Conservation (phyloP, 2,888 invertebrate genomes). For the Drosophila multiciliata region DNA sequence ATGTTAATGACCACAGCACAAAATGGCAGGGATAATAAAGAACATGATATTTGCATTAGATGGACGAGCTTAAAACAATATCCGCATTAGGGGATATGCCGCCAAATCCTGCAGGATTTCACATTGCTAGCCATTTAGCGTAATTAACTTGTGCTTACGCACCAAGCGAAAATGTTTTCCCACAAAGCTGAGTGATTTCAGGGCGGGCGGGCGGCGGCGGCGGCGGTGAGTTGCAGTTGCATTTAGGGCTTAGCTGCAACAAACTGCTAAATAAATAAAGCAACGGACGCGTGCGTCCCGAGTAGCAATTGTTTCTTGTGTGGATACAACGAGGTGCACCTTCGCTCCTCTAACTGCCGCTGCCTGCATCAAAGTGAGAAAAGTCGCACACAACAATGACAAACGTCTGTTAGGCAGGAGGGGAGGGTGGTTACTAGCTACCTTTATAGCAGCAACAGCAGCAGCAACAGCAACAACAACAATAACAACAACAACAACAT, state of each 20-base stretch:
- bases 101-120: conserved; percentile 19
- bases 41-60: conserved; percentile 62
- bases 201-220: neutral
- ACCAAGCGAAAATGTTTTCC: conserved; percentile 57
- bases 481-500: conserved; percentile 27
- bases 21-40: conserved; percentile 41
- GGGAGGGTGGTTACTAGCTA: conserved; percentile 50
- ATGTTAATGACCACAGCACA: conserved; percentile 45
- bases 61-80: conserved; percentile 32
- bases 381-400: conserved; percentile 78
- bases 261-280: conserved; percentile 67
- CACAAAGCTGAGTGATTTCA: conserved; percentile 57
- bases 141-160: conserved; percentile 57
- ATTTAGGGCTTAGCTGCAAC: conserved; percentile 55
- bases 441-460: conserved; percentile 54
- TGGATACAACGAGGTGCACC: conserved; percentile 51
- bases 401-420: conserved; percentile 51
- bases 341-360: neutral
- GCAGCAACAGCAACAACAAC: neutral
- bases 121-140: conserved; percentile 51
- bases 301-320: conserved; percentile 71
- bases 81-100: conserved; percentile 47
- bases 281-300: conserved; percentile 66
- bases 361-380: conserved; percentile 66
- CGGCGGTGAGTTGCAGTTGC: conserved; percentile 36